Conservation (phyloP, 2,797 vertebrate species). For the Pogonophryne albipinna region DNA sequence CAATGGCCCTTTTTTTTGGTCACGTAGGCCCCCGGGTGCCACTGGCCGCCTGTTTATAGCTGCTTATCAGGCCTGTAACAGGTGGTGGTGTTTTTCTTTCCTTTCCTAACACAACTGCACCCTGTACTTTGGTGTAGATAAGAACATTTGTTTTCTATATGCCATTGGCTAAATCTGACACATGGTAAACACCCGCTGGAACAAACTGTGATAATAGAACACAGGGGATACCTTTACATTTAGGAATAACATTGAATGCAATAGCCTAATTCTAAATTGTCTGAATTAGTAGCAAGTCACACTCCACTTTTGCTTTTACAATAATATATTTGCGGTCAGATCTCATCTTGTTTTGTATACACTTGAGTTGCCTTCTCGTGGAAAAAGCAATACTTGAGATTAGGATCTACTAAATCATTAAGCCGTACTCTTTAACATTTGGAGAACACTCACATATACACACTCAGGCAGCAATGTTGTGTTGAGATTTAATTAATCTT, state of each 20-base stretch:
- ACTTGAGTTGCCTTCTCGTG: background rate
- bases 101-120: constrained; percentile 9
- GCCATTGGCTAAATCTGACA: background rate
- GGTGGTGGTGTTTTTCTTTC: constrained; percentile 49
- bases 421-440: background rate
- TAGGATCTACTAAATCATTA: constrained; percentile 16
- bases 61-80: constrained; percentile 71
- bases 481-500: background rate
- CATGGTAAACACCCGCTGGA: background rate
- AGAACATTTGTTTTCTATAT: background rate
- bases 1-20: constrained; percentile 59
- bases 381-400: background rate
- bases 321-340: background rate
- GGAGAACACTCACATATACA: background rate
- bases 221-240: background rate
- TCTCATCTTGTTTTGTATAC: background rate
- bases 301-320: background rate
- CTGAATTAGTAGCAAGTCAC: background rate
- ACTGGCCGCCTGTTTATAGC: constrained; percentile 61
- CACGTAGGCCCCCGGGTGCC: constrained; percentile 72
- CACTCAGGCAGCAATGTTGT: background rate
- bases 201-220: background rate
- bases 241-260: background rate
- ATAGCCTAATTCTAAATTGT: background rate
- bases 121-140: background rate